Evolutionary conservation across 2,113 vertebrate species (phyloP).

Genomic region (Clarias macrocephalus): DNA sequence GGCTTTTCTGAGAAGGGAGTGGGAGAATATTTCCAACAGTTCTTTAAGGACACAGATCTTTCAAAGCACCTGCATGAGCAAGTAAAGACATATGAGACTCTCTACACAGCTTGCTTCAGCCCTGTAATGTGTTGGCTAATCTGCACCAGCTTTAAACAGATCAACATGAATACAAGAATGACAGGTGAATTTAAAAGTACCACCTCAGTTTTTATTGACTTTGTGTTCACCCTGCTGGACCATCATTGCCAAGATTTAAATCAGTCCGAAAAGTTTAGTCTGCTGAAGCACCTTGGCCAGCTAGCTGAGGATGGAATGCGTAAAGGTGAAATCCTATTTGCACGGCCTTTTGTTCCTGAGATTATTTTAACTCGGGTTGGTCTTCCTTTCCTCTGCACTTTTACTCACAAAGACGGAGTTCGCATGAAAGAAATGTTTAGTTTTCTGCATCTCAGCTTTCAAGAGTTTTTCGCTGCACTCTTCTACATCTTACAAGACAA

Average conservation of each 20-base stretch:
- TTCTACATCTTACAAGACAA: slow-evolving; percentile 23
- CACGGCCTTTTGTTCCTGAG: not conserved
- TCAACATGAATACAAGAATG: not conserved
- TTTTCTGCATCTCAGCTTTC: slow-evolving; percentile 57
- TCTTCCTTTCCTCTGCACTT: slow-evolving; percentile 20
- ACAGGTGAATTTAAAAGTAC: slow-evolving; percentile 28
- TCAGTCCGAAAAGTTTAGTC: not conserved
- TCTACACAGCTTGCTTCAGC: slow-evolving; percentile 42
- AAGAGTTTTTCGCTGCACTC: slow-evolving; percentile 62
- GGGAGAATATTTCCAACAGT: slow-evolving; percentile 39
- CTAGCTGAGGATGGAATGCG: slow-evolving; percentile 27
- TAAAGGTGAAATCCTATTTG: slow-evolving; percentile 33
- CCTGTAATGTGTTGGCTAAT: slow-evolving; percentile 53
- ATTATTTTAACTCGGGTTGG: slow-evolving; percentile 2
- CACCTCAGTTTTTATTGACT: slow-evolving; percentile 46
- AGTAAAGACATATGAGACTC: slow-evolving; percentile 32
- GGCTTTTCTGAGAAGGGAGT: slow-evolving; percentile 47
- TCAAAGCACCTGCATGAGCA: slow-evolving; percentile 16
- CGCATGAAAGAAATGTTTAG: slow-evolving; percentile 35
- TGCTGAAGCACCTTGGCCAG: slow-evolving; percentile 38
- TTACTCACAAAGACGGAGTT: slow-evolving; percentile 35
- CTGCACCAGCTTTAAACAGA: slow-evolving; percentile 37
- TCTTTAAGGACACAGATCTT: slow-evolving; percentile 24
- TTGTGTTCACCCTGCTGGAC: slow-evolving; percentile 43
- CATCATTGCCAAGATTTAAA: slow-evolving; percentile 35